A percentile compares a stretch with the other conserved stretches of the same genome.
Evolutionary conservation across 2,113 vertebrate genomes (phyloP).

Genomic region (Semicossyphus pulcher): DNA sequence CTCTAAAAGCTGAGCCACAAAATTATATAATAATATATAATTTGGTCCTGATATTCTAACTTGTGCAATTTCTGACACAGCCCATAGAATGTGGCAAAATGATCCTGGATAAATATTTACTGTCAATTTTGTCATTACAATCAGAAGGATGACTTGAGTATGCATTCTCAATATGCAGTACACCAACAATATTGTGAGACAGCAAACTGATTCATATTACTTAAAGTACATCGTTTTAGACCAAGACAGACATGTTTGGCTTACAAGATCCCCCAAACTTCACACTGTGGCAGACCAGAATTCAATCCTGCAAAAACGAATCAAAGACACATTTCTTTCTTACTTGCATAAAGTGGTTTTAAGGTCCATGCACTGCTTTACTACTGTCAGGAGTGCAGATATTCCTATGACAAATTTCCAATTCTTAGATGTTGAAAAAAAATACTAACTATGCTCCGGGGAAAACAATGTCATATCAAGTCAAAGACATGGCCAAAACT

Average conservation of each 20-base stretch:
- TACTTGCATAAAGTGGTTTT: background rate
- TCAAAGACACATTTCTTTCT: background rate
- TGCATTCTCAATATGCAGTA: background rate
- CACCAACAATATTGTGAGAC: background rate
- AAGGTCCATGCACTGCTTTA: background rate
- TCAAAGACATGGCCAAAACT: background rate
- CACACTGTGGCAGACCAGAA: slow-evolving; percentile 10
- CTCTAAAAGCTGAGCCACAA: slow-evolving; percentile 9
- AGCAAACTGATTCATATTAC: background rate
- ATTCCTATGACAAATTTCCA: too few species aligned
- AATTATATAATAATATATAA: background rate
- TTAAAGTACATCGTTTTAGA: background rate
- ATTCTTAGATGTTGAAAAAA: too few species aligned
- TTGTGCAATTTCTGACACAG: background rate
- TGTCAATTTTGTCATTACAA: background rate
- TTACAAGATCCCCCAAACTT: background rate
- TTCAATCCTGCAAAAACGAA: background rate
- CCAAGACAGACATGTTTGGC: background rate
- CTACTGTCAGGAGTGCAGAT: too few species aligned
- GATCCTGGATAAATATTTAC: background rate
- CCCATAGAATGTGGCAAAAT: background rate
- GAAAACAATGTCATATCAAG: background rate
- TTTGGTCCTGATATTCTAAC: background rate
- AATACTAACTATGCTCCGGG: too few species aligned
- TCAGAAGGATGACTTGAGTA: background rate